These are phyloP conservation scores for Rissa tridactyla DNA, from an alignment of 2,113 vertebrate genomes.

Conservation along the genomic window DNA sequence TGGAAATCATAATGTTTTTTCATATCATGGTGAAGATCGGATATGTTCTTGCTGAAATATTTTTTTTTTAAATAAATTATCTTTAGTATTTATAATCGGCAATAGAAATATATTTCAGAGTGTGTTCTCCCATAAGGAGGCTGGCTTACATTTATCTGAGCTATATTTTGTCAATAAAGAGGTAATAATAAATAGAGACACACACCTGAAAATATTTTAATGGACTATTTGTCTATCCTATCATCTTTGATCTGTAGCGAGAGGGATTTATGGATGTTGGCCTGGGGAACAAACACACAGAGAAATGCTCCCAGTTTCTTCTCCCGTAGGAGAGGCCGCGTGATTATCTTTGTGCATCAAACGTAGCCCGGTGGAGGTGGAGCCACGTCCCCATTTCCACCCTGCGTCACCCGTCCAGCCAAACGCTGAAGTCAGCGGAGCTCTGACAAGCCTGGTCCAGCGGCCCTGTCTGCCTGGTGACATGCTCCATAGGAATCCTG, in stretches of 20 bases:
- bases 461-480: not conserved
- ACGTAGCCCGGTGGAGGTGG: rapidly evolving
- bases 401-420: too few species aligned
- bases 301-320: not conserved
- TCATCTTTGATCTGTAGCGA: not conserved
- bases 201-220: not conserved
- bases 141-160: not conserved
- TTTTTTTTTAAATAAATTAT: not conserved
- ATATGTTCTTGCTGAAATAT: not conserved
- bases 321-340: rapidly evolving
- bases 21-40: not conserved
- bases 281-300: not conserved
- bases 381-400: rapidly evolving
- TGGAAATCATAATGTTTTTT: not conserved
- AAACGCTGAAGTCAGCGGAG: not conserved
- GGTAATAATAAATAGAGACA: not conserved
- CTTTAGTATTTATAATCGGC: not conserved
- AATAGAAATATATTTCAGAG: not conserved
- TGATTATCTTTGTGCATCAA: not conserved
- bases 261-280: not conserved
- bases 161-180: not conserved
- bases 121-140: not conserved
- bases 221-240: not conserved
- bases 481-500: not conserved
- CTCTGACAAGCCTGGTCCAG: not conserved